Evolutionary conservation across 2,888 invertebrate genomes (phyloP).

Genomic region (Malacosoma neustria): DNA sequence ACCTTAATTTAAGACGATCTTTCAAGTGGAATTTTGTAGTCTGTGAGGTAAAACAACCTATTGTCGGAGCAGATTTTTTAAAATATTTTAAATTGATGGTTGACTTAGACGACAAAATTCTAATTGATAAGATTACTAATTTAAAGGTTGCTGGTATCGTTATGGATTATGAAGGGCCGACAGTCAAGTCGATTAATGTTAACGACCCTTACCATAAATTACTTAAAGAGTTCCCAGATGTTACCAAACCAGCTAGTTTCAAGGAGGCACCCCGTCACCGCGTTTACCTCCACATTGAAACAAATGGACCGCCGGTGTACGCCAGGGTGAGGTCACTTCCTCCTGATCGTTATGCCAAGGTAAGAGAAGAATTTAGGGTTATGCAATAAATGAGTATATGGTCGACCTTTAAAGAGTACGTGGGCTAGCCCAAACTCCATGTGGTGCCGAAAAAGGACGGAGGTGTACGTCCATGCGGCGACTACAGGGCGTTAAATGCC

Average conservation of each 20-base stretch:
- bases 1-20: constrained; percentile 14
- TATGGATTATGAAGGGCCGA: constrained; percentile 1
- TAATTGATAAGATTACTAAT: constrained; percentile 13
- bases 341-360: constrained; percentile 24
- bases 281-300: constrained; percentile 24
- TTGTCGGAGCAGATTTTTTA: constrained; percentile 21
- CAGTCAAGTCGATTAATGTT: constrained; percentile 1
- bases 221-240: constrained; percentile 10
- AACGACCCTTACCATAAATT: constrained; percentile 8
- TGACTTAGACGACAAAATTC: constrained; percentile 10
- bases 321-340: constrained; percentile 27
- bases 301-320: constrained; percentile 28
- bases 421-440: constrained; percentile 31
- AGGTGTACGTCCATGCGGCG: constrained; percentile 7
- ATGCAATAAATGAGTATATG: constrained; percentile 38
- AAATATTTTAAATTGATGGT: constrained; percentile 12
- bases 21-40: constrained; percentile 17
- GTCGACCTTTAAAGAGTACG: constrained; percentile 35
- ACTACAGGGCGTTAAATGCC: constrained; percentile 4
- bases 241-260: constrained; percentile 14
- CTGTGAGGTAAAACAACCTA: constrained; percentile 15
- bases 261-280: constrained; percentile 11
- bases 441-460: constrained; percentile 15
- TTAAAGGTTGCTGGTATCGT: constrained; percentile 6
- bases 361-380: constrained; percentile 24